phyloP scores from a whole-genome alignment of 2,113 vertebrate species.

The Tragulus kanchil region DNA sequence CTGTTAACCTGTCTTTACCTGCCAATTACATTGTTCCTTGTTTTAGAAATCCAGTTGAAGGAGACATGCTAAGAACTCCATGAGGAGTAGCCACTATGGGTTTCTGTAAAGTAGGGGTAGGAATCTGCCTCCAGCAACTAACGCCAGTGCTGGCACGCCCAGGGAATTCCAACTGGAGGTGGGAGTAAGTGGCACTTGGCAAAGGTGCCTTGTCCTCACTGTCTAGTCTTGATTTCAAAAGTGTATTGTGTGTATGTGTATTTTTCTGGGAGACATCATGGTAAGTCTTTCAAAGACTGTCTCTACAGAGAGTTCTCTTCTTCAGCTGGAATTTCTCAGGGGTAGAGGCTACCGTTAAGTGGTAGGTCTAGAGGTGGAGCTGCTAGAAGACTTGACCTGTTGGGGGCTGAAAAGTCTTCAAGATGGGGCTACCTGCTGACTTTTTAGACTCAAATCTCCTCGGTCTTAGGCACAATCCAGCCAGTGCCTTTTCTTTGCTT shows the following conservation, averaged over 20 bases:
- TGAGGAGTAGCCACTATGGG: conserved; percentile 40
- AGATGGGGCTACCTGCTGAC: neutral
- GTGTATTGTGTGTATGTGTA: neutral
- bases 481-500: neutral
- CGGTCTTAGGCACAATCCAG: neutral
- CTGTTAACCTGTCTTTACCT: conserved; percentile 66
- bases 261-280: neutral
- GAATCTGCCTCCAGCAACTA: conserved; percentile 64
- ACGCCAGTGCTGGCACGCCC: conserved; percentile 62
- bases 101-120: conserved; percentile 45
- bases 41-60: conserved; percentile 67
- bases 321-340: neutral
- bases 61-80: neutral
- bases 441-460: neutral
- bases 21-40: conserved; percentile 51
- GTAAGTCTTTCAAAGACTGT: neutral
- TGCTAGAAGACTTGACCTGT: neutral
- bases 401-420: neutral
- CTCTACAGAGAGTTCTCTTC: neutral
- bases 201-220: conserved; percentile 46
- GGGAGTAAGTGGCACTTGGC: conserved; percentile 60
- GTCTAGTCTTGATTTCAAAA: conserved; percentile 43
- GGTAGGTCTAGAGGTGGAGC: neutral
- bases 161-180: conserved; percentile 61
- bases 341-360: neutral